phyloP scores from a whole-genome alignment of 1,140 invertebrate species.

The Delia radicum region DNA sequence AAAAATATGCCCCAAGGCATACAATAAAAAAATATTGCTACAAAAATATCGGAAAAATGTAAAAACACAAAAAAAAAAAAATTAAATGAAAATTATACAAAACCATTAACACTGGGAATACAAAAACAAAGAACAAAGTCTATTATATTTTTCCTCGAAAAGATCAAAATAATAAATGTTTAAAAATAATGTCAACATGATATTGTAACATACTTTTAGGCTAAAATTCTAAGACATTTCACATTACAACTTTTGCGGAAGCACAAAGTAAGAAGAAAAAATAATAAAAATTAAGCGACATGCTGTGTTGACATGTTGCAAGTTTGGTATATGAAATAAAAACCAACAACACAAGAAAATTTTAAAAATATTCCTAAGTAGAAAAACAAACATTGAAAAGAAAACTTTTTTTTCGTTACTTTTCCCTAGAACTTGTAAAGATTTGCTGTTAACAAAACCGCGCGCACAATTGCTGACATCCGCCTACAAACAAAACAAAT shows the following conservation, averaged over 20 bases:
- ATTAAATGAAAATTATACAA: slow-evolving; percentile 16
- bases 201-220: not conserved
- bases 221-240: not conserved
- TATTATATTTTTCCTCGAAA: not conserved
- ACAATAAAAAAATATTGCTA: not conserved
- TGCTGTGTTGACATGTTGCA: slow-evolving; percentile 40
- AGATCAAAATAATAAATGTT: slow-evolving; percentile 22
- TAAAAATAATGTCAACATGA: slow-evolving; percentile 26
- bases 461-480: not conserved
- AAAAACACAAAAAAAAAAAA: not conserved
- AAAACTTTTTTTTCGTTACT: not conserved
- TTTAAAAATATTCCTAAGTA: not conserved
- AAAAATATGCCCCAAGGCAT: slow-evolving; percentile 20
- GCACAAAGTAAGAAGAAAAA: not conserved
- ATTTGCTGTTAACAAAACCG: not conserved
- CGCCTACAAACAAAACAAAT: not conserved
- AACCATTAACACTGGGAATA: slow-evolving; percentile 6
- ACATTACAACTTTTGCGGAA: not conserved
- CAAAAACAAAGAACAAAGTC: not conserved
- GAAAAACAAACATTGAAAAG: not conserved
- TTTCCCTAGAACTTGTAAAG: not conserved
- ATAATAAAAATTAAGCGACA: slow-evolving; percentile 28
- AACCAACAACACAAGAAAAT: slow-evolving; percentile 29
- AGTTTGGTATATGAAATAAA: slow-evolving; percentile 29
- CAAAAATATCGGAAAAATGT: not conserved